Percentiles rank a stretch among this genome's conserved stretches.
These are phyloP conservation scores for Tachyglossus aculeatus DNA, from an alignment of 2,797 vertebrate genomes.

Conservation along the genomic window DNA sequence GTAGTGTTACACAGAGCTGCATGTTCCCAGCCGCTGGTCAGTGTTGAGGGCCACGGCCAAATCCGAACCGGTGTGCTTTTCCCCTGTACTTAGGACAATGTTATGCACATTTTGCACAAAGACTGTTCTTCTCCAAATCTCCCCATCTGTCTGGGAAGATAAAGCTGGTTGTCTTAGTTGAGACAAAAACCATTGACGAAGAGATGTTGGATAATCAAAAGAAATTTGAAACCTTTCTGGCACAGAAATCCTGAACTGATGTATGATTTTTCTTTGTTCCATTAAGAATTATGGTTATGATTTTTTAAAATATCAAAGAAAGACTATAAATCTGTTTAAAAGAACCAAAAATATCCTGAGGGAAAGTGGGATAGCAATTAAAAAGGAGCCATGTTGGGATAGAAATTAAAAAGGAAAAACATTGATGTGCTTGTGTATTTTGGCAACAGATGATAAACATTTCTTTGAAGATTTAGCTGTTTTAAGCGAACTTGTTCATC, in stretches of 20 bases:
- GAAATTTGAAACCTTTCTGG: background rate
- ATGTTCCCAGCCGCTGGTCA: too few relatives aligned
- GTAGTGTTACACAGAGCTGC: too few relatives aligned
- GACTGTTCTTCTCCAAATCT: too few relatives aligned
- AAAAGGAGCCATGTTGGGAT: conserved; percentile 53
- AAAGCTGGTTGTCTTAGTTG: too few relatives aligned
- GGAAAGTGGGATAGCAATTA: conserved; percentile 54
- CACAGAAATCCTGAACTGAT: conserved; percentile 22
- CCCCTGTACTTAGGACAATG: too few relatives aligned
- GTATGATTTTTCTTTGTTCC: conserved; percentile 41
- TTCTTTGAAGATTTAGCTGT: conserved; percentile 56
- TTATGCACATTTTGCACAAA: too few relatives aligned
- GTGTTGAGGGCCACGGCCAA: too few relatives aligned
- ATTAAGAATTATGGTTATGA: conserved; percentile 43
- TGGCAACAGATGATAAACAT: conserved; percentile 67
- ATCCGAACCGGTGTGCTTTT: too few relatives aligned
- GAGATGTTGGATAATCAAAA: conserved; percentile 8
- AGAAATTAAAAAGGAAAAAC: conserved; percentile 61
- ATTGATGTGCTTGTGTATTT: conserved; percentile 60
- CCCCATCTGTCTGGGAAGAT: too few relatives aligned
- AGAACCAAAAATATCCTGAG: conserved; percentile 51
- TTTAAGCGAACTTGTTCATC: conserved; percentile 57
- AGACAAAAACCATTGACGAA: too few relatives aligned
- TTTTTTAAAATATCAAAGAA: conserved; percentile 38
- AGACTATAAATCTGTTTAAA: conserved; percentile 57